Evolutionary conservation across 1,140 invertebrate species (phyloP), one percentile per base, ranked within the genome.

Genomic region (Eupristina koningsbergeri): DNA sequence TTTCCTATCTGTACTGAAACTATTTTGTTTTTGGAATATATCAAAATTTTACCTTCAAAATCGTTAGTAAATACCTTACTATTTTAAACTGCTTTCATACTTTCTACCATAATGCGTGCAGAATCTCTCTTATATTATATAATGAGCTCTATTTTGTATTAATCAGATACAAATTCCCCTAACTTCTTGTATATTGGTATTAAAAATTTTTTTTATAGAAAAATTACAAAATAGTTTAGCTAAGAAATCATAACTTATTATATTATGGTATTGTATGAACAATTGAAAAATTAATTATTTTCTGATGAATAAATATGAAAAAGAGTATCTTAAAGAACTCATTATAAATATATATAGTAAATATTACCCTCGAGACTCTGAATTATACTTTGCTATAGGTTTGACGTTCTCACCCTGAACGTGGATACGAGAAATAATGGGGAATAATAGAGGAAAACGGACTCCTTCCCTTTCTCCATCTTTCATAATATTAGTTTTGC

Each of bases 341-440:
- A n/a, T n/a, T n/a, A n/a, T n/a, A n/a, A n/a, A n/a, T n/a, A n/a
- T 84, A 84, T 80, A 84, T 64, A 84, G 64, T 64, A 75, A 84
- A 61, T 22, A 78, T 79, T 36, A 26, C 45, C 39, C 73, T 73
- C 39, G 31, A 31, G 26, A 77, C n/a, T 78, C 53, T 73, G 58
- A 78, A 80, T 80, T 80, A 73, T 50, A 50, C 71, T 45, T 71
- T 19, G 29, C 19, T 77, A 29, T 31, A 31, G 39, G 67, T 61
- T 80, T 84, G 75, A 74, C 36, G 67, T 39, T 61, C 47, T 67
- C 17, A 1, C 17, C 17, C 47, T 34, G 53, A 61, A 41, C 41
- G 0, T 29, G 29, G 58, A 78, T 78, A 39, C n/a, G 45, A 67
- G 77, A 69, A 69, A 80, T 80, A 80, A 69, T 69, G 41, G 41